Conservation (phyloP, 2,113 vertebrate genomes). For the Emydocephalus ijimae region DNA sequence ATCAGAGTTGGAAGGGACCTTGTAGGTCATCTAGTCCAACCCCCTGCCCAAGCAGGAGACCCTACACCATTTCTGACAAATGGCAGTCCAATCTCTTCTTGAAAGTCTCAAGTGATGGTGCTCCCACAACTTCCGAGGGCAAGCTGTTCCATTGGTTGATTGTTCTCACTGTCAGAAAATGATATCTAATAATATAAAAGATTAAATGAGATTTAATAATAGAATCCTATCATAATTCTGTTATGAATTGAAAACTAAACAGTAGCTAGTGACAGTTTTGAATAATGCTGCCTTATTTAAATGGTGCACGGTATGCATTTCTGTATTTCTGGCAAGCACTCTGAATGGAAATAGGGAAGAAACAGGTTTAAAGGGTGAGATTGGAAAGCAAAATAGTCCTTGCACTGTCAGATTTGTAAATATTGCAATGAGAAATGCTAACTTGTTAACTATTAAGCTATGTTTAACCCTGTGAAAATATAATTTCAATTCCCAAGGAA, state of each 20-base stretch:
- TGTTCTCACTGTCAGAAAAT: not conserved
- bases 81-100: too few species aligned
- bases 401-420: not conserved
- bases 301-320: not conserved
- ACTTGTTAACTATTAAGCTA: not conserved
- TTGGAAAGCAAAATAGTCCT: conserved; percentile 10
- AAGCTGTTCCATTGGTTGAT: too few species aligned
- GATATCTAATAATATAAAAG: not conserved
- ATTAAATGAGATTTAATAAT: not conserved
- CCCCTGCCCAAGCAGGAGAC: too few species aligned
- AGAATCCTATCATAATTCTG: not conserved
- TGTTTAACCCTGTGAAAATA: not conserved
- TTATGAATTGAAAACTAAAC: not conserved
- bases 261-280: not conserved
- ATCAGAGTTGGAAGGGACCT: too few species aligned
- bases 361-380: not conserved
- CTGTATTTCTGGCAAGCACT: not conserved
- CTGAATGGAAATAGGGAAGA: not conserved
- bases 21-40: too few species aligned
- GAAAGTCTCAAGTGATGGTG: too few species aligned
- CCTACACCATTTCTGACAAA: too few species aligned
- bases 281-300: conserved; percentile 20
- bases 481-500: not conserved
- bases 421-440: not conserved
- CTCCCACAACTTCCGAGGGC: too few species aligned